phyloP scores from a whole-genome alignment of 1,140 invertebrate species.

The Varroa destructor region DNA sequence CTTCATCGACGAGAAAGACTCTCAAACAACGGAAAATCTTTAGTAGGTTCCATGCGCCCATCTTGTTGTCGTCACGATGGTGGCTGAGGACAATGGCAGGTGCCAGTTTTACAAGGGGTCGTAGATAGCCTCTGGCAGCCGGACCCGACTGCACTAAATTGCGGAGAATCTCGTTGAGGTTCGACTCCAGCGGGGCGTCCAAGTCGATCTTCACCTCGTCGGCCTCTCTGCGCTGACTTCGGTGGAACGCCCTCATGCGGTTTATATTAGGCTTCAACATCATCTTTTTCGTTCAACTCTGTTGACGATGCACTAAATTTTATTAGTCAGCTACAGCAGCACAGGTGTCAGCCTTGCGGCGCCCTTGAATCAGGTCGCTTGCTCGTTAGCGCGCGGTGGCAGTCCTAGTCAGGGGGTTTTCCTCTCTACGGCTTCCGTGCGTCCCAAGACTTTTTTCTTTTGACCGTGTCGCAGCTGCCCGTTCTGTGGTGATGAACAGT shows the following conservation, averaged over 20 bases:
- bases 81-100: neutral
- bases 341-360: too few relatives aligned
- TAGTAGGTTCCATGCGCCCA: slow-evolving; percentile 10
- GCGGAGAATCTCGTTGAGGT: slow-evolving; percentile 5
- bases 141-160: neutral
- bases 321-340: too few relatives aligned
- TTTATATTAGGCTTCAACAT: neutral
- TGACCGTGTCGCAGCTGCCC: too few relatives aligned
- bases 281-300: neutral
- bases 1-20: slow-evolving; percentile 62
- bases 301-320: too few relatives aligned
- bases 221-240: neutral
- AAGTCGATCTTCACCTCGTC: slow-evolving; percentile 24
- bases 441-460: too few relatives aligned
- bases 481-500: too few relatives aligned
- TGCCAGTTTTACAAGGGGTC: slow-evolving; percentile 7
- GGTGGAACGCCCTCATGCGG: too few relatives aligned
- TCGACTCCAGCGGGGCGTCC: slow-evolving; percentile 15
- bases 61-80: neutral
- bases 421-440: too few relatives aligned
- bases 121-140: neutral
- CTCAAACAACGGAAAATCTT: slow-evolving; percentile 55
- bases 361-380: too few relatives aligned
- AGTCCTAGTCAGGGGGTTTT: too few relatives aligned
- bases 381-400: too few relatives aligned